Evolutionary conservation across 2,113 vertebrate species (phyloP), one percentile per base, ranked within the genome.

Genomic region (Coracopsis vasa): DNA sequence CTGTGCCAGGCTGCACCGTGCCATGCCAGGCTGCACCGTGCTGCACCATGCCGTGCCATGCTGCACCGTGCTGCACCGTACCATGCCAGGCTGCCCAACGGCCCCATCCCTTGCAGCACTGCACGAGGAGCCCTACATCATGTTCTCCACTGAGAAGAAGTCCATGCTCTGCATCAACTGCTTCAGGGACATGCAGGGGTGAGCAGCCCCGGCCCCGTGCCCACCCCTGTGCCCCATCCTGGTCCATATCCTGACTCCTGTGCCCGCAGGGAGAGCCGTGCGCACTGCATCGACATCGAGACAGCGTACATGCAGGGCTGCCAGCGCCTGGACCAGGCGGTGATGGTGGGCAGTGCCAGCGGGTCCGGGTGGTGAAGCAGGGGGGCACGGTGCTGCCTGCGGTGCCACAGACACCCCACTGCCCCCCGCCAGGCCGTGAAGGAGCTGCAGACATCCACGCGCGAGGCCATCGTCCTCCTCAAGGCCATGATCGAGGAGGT

Each of bases 121-220:
- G 69, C 99, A 99, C 0, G 98, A 98, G n/a, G 99, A 99, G 95
- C 98, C 99, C 84, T 99, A 98, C 98, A 99, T 99, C 97, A 98
- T 99, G 98, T 99, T 99, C 97, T 99, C 99, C 56, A 99, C 99
- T 0, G 98, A 99, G 96, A 99, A 99, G 86, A 99, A 99, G 95
- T 99, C 99, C 33, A 99, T 99, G 98, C 98, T 99, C 42, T 99
- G 99, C 94, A 99, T 99, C 97, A 99, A 99, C 95, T 99, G 99
- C 96, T 99, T 99, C 98, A 98, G 99, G 94, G 99, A 99, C 97
- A 99, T 99, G 99, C 99, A 99, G 96, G 98, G 99, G 99, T 99
- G 94, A 98, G 99, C 97, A 35, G 28, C 28, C 47, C 23, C 2
- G 2, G 9, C 44, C 91, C 31, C 2, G 0, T 0, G 0, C 20